These are phyloP conservation scores for Acanthis flammea DNA, from an alignment of 2,797 vertebrate genomes.

Conservation along the genomic window DNA sequence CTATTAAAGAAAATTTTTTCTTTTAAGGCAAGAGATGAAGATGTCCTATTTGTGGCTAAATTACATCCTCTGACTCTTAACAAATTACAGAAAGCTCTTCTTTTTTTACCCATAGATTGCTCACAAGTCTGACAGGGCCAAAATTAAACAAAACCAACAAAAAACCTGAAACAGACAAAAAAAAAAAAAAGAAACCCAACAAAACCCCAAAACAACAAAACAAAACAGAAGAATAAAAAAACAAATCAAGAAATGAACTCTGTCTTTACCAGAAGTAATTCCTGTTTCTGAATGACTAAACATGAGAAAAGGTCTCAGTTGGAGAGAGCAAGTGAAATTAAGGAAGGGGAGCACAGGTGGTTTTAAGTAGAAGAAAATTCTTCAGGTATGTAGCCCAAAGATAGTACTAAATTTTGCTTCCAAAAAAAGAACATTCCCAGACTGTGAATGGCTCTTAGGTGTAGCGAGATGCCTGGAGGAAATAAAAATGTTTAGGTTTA, in stretches of 20 bases:
- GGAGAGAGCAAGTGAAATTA: neutral
- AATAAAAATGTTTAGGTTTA: slow-evolving; percentile 37
- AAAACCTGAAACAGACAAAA: neutral
- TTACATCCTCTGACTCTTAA: neutral
- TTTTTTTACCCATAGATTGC: neutral
- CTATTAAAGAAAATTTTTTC: neutral
- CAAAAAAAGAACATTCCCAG: slow-evolving; percentile 25
- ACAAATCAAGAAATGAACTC: neutral
- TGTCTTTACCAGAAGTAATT: neutral
- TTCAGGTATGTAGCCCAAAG: neutral
- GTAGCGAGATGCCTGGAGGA: neutral
- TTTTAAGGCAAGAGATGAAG: neutral
- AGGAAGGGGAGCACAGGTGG: neutral
- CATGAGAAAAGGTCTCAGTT: neutral
- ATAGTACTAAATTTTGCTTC: slow-evolving; percentile 20
- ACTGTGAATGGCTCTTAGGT: slow-evolving; percentile 30
- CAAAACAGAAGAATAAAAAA: neutral
- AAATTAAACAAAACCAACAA: neutral
- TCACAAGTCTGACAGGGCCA: neutral
- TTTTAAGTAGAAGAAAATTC: neutral
- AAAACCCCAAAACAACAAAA: neutral
- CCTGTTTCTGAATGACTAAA: neutral
- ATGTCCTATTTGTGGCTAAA: neutral
- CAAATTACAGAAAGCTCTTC: neutral
- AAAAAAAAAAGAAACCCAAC: neutral